Evolutionary conservation across 2,888 invertebrate species (phyloP).

Genomic region (Hirtodrosophila histrioides): DNA sequence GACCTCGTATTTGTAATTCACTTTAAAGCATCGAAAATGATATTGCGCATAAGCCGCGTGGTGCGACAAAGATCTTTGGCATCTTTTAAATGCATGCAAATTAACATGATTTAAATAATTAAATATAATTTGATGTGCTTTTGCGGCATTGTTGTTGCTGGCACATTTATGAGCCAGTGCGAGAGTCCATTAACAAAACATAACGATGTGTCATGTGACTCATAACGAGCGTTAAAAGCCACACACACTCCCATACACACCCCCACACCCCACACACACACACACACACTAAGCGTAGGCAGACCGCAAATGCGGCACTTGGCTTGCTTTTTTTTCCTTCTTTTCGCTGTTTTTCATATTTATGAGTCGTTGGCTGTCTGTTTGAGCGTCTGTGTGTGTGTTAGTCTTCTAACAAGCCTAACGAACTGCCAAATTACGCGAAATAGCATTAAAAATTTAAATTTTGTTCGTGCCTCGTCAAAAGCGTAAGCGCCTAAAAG

Average conservation of each 20-base stretch:
- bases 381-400: conserved; percentile 30
- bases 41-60: conserved; percentile 18
- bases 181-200: conserved; percentile 81
- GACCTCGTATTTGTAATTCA: too few relatives aligned
- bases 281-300: conserved; percentile 21
- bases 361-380: conserved; percentile 49
- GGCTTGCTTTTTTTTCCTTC: conserved; percentile 15
- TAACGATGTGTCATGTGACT: conserved; percentile 82
- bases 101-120: conserved; percentile 80
- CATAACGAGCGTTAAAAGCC: conserved; percentile 61
- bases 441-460: conserved; percentile 80
- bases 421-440: conserved; percentile 81
- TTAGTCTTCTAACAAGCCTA: conserved; percentile 65
- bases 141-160: conserved; percentile 42
- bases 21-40: too few relatives aligned
- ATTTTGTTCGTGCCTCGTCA: conserved; percentile 63
- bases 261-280: conserved; percentile 17
- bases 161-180: conserved; percentile 57
- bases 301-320: conserved; percentile 68
- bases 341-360: conserved; percentile 59
- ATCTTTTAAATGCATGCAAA: conserved; percentile 66
- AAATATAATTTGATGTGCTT: conserved; percentile 77
- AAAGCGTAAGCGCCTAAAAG: conserved; percentile 66
- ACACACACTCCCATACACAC: conserved; percentile 18
- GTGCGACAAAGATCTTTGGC: conserved; percentile 21